These are phyloP conservation scores for Catocala nupta DNA, from an alignment of 2,888 invertebrate genomes.

Conservation along the genomic window DNA sequence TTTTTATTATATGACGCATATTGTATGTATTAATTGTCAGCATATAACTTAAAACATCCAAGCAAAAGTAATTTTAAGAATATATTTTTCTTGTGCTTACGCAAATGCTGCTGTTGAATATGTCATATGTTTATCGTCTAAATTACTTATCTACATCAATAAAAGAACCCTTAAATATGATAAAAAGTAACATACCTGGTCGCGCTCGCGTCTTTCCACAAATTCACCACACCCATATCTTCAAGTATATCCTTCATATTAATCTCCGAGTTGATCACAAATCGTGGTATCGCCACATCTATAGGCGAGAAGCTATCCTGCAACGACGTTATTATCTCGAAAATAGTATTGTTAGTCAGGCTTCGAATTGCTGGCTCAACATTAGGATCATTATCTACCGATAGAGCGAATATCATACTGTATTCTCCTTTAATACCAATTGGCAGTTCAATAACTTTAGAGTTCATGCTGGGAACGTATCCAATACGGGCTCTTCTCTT, in stretches of 20 bases:
- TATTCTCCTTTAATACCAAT: conserved; percentile 41
- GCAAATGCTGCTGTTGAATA: too few relatives aligned
- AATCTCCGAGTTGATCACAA: conserved; percentile 35
- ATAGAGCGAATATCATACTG: conserved; percentile 36
- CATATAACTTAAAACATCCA: too few relatives aligned
- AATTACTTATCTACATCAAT: too few relatives aligned
- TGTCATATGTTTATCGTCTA: too few relatives aligned
- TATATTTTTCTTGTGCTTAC: too few relatives aligned
- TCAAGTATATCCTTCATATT: conserved; percentile 44
- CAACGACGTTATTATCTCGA: conserved; percentile 25
- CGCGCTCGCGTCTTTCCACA: conserved; percentile 41
- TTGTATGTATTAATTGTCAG: too few relatives aligned
- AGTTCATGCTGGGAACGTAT: conserved; percentile 12
- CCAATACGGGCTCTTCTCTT: conserved; percentile 35
- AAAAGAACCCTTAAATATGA: background rate
- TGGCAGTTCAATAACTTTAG: conserved; percentile 44
- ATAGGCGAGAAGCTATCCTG: conserved; percentile 29
- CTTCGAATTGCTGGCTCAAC: background rate
- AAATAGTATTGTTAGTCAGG: conserved; percentile 2
- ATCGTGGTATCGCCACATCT: conserved; percentile 46
- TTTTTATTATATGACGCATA: too few relatives aligned
- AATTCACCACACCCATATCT: conserved; percentile 36
- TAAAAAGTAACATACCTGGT: conserved; percentile 36
- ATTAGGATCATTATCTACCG: conserved; percentile 12
- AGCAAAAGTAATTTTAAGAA: too few relatives aligned